A percentile compares a stretch with the other conserved stretches of the same genome.
These are phyloP conservation scores for Rattus norvegicus DNA, from an alignment of 2,113 vertebrate genomes.

Conservation along the genomic window GRCr8 NC_086026.1:50237501-50238000, in stretches of 20 bases:
- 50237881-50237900: not conserved
- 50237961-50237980: conserved; percentile 44
- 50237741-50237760: not conserved
- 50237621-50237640: not conserved
- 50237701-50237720: not conserved
- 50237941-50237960: not conserved
- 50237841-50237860: conserved; percentile 5
- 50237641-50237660: not conserved
- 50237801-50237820: not conserved
- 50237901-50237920: conserved; percentile 17
- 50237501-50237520: not conserved
- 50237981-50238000: not conserved
- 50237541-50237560: fast-evolving
- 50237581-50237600: not conserved
- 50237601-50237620: not conserved
- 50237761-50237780: not conserved
- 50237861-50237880: not conserved
- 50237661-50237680: not conserved
- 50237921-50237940: not conserved
- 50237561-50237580: not conserved
- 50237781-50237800: not conserved
- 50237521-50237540: not conserved
- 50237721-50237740: not conserved
- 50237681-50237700: not conserved
- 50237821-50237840: conserved; percentile 34